phyloP scores from a whole-genome alignment of 2,797 vertebrate genomes.

The Anniella stebbinsi region DNA sequence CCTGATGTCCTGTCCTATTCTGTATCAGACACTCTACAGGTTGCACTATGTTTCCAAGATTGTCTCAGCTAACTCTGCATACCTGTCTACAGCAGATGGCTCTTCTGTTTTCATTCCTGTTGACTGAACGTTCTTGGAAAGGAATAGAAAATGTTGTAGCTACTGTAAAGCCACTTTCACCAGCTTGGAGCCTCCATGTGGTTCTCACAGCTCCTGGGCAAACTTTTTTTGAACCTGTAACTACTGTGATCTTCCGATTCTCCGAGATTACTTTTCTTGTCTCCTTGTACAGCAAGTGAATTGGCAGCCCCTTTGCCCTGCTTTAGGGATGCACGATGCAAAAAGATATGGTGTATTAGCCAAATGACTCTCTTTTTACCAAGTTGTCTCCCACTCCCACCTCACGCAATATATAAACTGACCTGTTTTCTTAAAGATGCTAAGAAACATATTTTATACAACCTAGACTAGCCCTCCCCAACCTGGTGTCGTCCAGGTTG shows the following conservation, averaged over 20 bases:
- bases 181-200: background rate
- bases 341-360: background rate
- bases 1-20: background rate
- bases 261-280: background rate
- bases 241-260: background rate
- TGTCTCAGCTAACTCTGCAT: too few species aligned
- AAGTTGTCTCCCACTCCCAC: background rate
- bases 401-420: background rate
- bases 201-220: background rate
- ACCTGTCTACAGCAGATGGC: too few species aligned
- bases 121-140: background rate
- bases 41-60: background rate
- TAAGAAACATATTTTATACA: background rate
- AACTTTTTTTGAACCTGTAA: background rate
- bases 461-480: background rate
- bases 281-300: background rate
- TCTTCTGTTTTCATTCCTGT: background rate
- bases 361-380: background rate
- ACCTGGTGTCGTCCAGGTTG: too few species aligned
- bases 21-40: background rate
- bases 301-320: background rate
- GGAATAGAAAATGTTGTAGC: background rate
- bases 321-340: background rate
- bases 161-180: too few species aligned
- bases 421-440: background rate